Percentiles rank a stretch among this genome's conserved stretches.
Evolutionary conservation across 2,113 vertebrate genomes (phyloP).

Genomic region (Petromus typicus): DNA sequence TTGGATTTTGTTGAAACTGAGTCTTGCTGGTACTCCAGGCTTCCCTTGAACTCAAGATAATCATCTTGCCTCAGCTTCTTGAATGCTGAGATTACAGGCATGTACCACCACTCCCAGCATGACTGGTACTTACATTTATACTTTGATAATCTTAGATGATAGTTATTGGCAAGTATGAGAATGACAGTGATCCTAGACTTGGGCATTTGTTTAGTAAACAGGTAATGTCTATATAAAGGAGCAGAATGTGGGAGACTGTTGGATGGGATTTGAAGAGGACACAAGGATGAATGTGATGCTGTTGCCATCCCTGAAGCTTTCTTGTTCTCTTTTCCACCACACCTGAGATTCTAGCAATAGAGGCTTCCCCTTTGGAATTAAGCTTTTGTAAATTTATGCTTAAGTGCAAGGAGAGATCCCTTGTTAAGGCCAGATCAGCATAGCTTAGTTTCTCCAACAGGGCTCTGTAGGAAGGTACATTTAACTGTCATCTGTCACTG

Average conservation of each 20-base stretch:
- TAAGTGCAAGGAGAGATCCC: not conserved
- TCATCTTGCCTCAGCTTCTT: too few relatives aligned
- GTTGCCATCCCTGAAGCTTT: not conserved
- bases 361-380: not conserved
- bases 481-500: not conserved
- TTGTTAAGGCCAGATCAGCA: not conserved
- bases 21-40: too few relatives aligned
- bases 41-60: too few relatives aligned
- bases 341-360: not conserved
- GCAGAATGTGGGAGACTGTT: not conserved
- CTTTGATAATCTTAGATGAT: not conserved
- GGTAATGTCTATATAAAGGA: not conserved
- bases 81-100: too few relatives aligned
- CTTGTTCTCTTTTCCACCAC: not conserved
- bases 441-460: not conserved
- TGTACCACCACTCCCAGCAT: too few relatives aligned
- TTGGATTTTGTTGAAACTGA: too few relatives aligned
- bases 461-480: not conserved
- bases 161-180: not conserved
- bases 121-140: not conserved
- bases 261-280: not conserved
- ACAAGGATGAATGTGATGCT: not conserved
- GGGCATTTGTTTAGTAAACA: not conserved
- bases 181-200: not conserved
- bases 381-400: not conserved